These are phyloP conservation scores for Noctua janthina DNA, from an alignment of 2,888 invertebrate species.

Conservation along the genomic window DNA sequence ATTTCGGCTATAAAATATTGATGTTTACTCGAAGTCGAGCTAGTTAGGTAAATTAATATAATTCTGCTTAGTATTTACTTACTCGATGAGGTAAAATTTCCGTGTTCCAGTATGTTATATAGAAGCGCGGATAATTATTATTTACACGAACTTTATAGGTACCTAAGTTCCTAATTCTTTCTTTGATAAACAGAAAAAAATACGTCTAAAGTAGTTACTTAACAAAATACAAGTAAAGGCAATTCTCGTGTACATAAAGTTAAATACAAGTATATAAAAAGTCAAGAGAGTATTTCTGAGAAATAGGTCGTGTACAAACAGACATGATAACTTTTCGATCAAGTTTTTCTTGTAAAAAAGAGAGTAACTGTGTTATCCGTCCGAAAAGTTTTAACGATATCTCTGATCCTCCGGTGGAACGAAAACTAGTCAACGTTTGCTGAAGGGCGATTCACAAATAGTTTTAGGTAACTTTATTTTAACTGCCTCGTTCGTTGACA, in stretches of 20 bases:
- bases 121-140: background rate
- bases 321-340: conserved; percentile 74
- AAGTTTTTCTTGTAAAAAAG: conserved; percentile 72
- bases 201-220: background rate
- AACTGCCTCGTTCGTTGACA: no score
- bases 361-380: conserved; percentile 75
- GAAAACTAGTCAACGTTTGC: conserved; percentile 59
- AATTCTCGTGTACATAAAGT: conserved; percentile 21
- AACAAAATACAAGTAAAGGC: conserved; percentile 16
- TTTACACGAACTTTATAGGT: background rate
- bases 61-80: conserved; percentile 17
- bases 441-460: conserved; percentile 46
- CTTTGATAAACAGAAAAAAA: background rate
- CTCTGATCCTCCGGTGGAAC: conserved; percentile 64
- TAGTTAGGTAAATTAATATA: conserved; percentile 26
- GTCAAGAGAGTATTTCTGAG: conserved; percentile 44
- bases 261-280: conserved; percentile 35
- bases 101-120: no score
- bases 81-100: background rate
- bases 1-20: background rate
- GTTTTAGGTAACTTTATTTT: conserved; percentile 9
- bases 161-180: no score
- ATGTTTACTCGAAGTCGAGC: conserved; percentile 19
- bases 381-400: conserved; percentile 84
- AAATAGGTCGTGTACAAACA: conserved; percentile 72